A percentile compares a stretch with the other conserved stretches of the same genome.
phyloP scores from a whole-genome alignment of 2,888 invertebrate species.

The Agapetus fuscipes region DNA sequence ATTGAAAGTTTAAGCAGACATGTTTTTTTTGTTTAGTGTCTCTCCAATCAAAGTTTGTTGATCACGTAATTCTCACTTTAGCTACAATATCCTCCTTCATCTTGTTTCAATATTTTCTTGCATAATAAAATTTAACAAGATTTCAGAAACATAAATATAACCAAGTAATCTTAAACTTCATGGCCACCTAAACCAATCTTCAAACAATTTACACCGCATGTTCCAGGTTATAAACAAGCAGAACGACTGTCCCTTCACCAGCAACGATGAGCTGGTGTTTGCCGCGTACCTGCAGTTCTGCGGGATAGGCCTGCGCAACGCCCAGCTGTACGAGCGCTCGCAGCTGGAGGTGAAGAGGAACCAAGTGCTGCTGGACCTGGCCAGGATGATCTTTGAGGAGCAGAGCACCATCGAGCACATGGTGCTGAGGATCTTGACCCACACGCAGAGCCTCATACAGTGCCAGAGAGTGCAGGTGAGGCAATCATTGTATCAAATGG shows the following conservation, averaged over 20 bases:
- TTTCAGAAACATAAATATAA: too few species aligned
- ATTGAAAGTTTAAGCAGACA: conserved; percentile 91
- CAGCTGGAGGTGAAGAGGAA: conserved; percentile 92
- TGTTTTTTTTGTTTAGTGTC: conserved; percentile 50
- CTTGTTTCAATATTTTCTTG: too few species aligned
- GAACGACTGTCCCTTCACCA: conserved; percentile 73
- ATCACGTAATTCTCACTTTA: too few species aligned
- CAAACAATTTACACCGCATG: too few species aligned
- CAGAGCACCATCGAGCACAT: conserved; percentile 94
- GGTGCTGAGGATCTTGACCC: conserved; percentile 85
- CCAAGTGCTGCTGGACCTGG: conserved; percentile 86
- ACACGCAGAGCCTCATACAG: conserved; percentile 88
- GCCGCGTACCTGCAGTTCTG: conserved; percentile 91
- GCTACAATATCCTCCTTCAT: too few species aligned
- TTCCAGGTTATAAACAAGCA: conserved; percentile 80
- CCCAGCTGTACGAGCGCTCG: conserved; percentile 92
- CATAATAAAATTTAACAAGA: too few species aligned
- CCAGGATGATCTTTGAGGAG: conserved; percentile 95
- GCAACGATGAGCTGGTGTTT: conserved; percentile 85
- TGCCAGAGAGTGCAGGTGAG: conserved; percentile 89
- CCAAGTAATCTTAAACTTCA: too few species aligned
- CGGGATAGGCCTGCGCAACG: conserved; percentile 90
- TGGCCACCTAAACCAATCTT: too few species aligned
- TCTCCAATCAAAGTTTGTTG: too few species aligned
- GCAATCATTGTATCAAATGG: conserved; percentile 11